These are phyloP conservation scores for Rhinoraja longicauda DNA, from an alignment of 2,797 vertebrate genomes.

Conservation along the genomic window DNA sequence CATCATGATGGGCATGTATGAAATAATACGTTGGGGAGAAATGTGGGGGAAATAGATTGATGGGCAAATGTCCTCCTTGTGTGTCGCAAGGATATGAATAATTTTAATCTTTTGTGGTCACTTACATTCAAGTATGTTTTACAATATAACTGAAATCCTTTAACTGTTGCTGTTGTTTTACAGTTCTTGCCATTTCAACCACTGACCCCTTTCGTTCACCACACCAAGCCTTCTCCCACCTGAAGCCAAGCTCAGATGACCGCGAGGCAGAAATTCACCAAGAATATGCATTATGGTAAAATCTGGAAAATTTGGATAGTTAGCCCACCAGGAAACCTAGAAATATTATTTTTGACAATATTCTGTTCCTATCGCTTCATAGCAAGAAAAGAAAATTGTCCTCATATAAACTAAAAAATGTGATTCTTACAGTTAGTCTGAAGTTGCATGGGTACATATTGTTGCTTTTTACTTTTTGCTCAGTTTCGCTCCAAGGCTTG, in stretches of 20 bases:
- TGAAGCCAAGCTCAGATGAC: background rate
- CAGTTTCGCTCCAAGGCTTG: background rate
- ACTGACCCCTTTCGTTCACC: too few species aligned
- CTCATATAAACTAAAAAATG: background rate
- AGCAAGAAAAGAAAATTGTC: background rate
- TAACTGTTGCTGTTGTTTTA: background rate
- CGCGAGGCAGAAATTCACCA: background rate
- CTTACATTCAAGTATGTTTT: background rate
- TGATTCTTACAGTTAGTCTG: background rate
- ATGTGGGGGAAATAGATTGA: too few species aligned
- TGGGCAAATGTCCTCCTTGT: too few species aligned
- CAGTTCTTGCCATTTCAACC: background rate
- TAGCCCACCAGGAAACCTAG: background rate
- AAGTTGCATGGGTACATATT: background rate
- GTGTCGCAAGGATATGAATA: too few species aligned
- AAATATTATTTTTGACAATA: background rate
- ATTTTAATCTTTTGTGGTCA: too few species aligned
- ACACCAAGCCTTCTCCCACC: too few species aligned
- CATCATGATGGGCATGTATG: too few species aligned
- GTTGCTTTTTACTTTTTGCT: background rate
- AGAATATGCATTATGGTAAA: background rate
- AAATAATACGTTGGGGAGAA: too few species aligned
- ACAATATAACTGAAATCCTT: background rate
- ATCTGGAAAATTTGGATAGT: background rate
- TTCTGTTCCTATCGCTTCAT: background rate